phyloP scores from a whole-genome alignment of 2,797 vertebrate genomes.

The Myotis myotis region DNA sequence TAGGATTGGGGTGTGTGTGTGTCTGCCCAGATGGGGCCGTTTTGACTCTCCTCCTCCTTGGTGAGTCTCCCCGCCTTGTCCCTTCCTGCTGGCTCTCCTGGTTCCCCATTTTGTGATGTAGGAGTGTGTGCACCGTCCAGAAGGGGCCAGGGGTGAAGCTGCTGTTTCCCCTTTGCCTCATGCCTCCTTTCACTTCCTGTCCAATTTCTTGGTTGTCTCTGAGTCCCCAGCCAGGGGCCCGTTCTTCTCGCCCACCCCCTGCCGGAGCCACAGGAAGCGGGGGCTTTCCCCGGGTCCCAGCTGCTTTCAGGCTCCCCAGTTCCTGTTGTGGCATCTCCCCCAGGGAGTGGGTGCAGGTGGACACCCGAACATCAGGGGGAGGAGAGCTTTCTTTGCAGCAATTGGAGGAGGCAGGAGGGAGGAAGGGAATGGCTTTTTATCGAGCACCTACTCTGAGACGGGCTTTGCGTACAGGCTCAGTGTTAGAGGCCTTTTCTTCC shows the following conservation, averaged over 20 bases:
- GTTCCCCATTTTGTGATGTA: background rate
- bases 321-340: background rate
- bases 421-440: background rate
- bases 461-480: background rate
- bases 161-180: background rate
- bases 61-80: no score
- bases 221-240: background rate
- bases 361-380: background rate
- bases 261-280: background rate
- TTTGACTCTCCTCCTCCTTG: background rate
- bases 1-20: background rate
- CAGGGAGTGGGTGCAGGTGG: background rate
- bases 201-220: background rate
- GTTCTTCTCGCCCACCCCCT: background rate
- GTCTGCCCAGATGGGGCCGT: no score
- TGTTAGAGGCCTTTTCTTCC: background rate
- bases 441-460: background rate
- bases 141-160: background rate
- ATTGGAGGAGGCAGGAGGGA: background rate
- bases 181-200: slow-evolving; percentile 36
- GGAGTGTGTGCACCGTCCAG: background rate
- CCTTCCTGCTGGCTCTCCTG: background rate
- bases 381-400: background rate
- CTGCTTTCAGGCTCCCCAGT: background rate
- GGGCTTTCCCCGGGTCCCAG: background rate